These are phyloP conservation scores for Nebria ingens DNA, from an alignment of 1,140 invertebrate genomes.

Conservation along the genomic window DNA sequence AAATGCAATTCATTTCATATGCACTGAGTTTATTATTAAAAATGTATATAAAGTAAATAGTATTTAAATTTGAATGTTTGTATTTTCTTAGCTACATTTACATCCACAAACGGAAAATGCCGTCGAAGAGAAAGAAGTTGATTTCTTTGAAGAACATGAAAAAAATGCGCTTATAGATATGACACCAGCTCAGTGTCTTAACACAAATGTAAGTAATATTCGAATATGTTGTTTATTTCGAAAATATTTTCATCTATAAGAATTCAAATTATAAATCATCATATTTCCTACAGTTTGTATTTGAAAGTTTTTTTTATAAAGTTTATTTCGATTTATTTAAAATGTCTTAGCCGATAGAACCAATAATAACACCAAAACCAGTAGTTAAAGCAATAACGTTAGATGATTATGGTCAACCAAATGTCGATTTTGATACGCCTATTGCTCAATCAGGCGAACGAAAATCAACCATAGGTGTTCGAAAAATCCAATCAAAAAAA, in stretches of 20 bases:
- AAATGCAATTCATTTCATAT: neutral
- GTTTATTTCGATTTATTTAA: neutral
- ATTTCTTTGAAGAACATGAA: conserved; percentile 74
- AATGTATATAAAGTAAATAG: no score
- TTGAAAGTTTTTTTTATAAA: no score
- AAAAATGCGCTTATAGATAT: conserved; percentile 23
- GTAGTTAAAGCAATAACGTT: neutral
- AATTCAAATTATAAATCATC: no score
- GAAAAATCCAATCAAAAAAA: conserved; percentile 54
- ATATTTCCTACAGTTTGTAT: no score
- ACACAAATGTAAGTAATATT: conserved; percentile 9
- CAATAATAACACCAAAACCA: neutral
- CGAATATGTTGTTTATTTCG: conserved; percentile 10
- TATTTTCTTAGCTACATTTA: conserved; percentile 45
- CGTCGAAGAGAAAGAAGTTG: conserved; percentile 53
- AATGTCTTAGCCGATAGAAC: neutral
- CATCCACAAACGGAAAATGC: conserved; percentile 40
- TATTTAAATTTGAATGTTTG: conserved; percentile 12
- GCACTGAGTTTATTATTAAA: neutral
- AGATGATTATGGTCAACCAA: conserved; percentile 22
- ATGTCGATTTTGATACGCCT: conserved; percentile 35
- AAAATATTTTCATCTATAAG: conserved; percentile 9
- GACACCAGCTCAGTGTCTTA: conserved; percentile 1
- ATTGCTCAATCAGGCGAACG: conserved; percentile 36
- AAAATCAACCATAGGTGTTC: conserved; percentile 60